Evolutionary conservation across 2,888 invertebrate genomes (phyloP).

Genomic region (Standfussiana lucernea): DNA sequence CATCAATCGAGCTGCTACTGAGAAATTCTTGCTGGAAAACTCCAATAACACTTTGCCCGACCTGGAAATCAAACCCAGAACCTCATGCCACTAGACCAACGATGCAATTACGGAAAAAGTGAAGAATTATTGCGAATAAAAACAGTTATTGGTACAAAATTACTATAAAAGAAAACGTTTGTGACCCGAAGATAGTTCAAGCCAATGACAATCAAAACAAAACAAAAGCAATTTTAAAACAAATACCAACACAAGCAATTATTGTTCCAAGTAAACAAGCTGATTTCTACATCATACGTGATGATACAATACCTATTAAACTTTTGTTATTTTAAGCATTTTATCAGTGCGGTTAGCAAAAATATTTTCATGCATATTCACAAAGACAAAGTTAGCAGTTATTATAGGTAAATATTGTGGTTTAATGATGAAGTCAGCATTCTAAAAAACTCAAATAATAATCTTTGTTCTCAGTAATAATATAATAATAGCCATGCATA

Average conservation of each 20-base stretch:
- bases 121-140: background rate
- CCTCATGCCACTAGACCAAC: too few relatives aligned
- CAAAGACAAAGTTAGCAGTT: conserved; percentile 21
- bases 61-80: too few relatives aligned
- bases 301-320: background rate
- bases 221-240: background rate
- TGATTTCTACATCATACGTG: background rate
- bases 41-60: too few relatives aligned
- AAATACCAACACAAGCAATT: background rate
- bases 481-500: conserved; percentile 4
- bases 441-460: background rate
- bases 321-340: conserved; percentile 1
- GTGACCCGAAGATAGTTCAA: conserved; percentile 12
- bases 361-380: background rate
- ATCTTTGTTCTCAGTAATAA: conserved; percentile 37
- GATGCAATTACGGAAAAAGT: background rate
- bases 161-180: conserved; percentile 7
- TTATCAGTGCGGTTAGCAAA: conserved; percentile 7
- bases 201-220: background rate
- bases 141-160: background rate
- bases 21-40: too few relatives aligned
- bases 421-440: conserved; percentile 28
- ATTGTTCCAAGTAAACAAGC: background rate
- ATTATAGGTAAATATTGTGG: conserved; percentile 34
- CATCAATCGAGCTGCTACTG: too few relatives aligned